Base-by-base conservation (phyloP, 2,888 invertebrate genomes). In the Aricia artaxerxes region DNA sequence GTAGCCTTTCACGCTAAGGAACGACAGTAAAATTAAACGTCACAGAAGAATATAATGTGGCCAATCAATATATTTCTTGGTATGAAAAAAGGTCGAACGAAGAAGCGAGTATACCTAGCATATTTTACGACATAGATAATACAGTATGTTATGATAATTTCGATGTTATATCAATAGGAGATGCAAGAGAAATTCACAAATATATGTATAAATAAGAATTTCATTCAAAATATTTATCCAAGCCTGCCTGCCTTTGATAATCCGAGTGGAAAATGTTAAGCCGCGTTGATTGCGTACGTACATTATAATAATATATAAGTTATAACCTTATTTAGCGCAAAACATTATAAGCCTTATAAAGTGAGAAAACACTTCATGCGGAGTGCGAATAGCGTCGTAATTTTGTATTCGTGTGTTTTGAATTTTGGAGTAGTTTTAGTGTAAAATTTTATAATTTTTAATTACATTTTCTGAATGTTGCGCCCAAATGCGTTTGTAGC, bases 171-270 rank as follows among this genome's bases (percentile, higher is more conserved):
- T 57, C 57, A 57, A 57, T 57, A 57, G 16, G 13, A 57, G 13
- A 16, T 57, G 16, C 16, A 57, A 57, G 16, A 57, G 4, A 57
- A 57, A 57, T 57, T 7, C 24, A 7, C 24, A 61, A 24, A 61
- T 61, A 61, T 61, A 0, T 69, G 4, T 69, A 35, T 64, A 35
- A 5, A 16, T 73, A 44, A 73, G 44, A 73, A 44, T 73, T 73
- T 73, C 44, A 73, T 44, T 73, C 44, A 44, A 73, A 73, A 73
- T 44, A 44, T 73, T 73, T 44, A 73, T 24, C 9, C n/a, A 73
- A 73, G 73, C 73, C 31, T 73, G 44, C 73, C 44, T 44, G 40
- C n/a, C 73, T 73, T 73, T 73, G 73, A 73, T 44, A 44, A 73
- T 40, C 44, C 73, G 73, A 1, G 44, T 24, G 73, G 73, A 73